Conservation (phyloP, 2,113 vertebrate species). For the Caretta caretta region DNA sequence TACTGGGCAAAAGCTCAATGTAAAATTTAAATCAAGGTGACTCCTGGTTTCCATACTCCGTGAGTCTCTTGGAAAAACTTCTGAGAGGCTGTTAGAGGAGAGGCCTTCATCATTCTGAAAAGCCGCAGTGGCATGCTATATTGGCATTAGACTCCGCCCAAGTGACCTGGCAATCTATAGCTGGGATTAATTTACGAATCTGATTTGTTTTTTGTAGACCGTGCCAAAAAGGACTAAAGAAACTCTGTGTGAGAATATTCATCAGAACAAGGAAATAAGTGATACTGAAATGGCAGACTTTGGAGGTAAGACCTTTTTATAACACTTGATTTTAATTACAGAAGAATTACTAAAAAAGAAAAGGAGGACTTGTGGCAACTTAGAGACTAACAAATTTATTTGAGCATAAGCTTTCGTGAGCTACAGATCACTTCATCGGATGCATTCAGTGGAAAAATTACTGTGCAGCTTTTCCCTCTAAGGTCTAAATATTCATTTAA, state of each 20-base stretch:
- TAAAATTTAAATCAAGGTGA: neutral
- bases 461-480: too few relatives aligned
- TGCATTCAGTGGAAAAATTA: too few relatives aligned
- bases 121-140: neutral
- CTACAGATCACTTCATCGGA: too few relatives aligned
- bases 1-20: neutral
- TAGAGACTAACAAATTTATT: too few relatives aligned
- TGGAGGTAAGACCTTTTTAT: neutral
- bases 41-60: neutral
- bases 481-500: neutral
- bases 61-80: neutral
- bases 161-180: neutral
- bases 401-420: too few relatives aligned
- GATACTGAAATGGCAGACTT: neutral
- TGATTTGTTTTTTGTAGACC: neutral
- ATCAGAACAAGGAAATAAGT: neutral
- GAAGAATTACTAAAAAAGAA: neutral
- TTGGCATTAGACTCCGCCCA: neutral
- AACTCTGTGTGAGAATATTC: neutral
- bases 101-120: neutral
- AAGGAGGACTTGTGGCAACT: too few relatives aligned
- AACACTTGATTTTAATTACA: neutral
- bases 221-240: neutral
- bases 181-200: neutral
- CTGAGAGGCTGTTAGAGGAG: neutral